phyloP scores from a whole-genome alignment of 2,888 invertebrate genomes.

The Gandaritis pyraliata region DNA sequence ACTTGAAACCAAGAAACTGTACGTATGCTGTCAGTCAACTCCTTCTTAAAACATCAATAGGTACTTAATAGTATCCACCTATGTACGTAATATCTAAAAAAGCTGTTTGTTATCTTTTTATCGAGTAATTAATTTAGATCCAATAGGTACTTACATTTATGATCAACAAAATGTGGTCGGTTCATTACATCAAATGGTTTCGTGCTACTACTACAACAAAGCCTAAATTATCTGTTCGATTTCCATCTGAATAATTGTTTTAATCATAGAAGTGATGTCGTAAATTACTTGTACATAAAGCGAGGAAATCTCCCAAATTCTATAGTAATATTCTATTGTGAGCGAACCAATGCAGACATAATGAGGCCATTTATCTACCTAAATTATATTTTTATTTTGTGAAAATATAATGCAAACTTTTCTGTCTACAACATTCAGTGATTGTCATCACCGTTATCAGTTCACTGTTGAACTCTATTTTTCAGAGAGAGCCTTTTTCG shows the following conservation, averaged over 20 bases:
- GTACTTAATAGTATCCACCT: too few species aligned
- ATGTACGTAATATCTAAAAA: too few species aligned
- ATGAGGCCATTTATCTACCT: neutral
- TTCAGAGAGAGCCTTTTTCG: too few species aligned
- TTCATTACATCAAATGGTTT: slow-evolving; percentile 15
- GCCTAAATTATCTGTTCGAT: slow-evolving; percentile 24
- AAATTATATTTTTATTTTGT: too few species aligned
- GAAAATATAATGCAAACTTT: too few species aligned
- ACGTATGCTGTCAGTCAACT: too few species aligned
- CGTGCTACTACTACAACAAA: slow-evolving; percentile 25
- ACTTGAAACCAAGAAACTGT: too few species aligned
- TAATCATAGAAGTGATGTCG: slow-evolving; percentile 35
- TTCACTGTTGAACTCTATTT: too few species aligned
- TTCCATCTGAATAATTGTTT: slow-evolving; percentile 27
- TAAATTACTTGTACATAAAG: slow-evolving; percentile 40
- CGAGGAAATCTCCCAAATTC: slow-evolving; percentile 20
- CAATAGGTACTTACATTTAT: slow-evolving; percentile 5
- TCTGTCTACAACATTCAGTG: too few species aligned
- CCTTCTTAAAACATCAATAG: too few species aligned
- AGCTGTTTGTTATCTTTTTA: too few species aligned
- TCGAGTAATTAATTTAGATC: slow-evolving; percentile 1
- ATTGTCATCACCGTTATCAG: too few species aligned
- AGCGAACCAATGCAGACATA: neutral
- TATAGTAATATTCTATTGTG: slow-evolving; percentile 30
- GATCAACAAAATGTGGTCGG: slow-evolving; percentile 11